Conservation (phyloP, 2,888 invertebrate species). For the Cryptus armator region DNA sequence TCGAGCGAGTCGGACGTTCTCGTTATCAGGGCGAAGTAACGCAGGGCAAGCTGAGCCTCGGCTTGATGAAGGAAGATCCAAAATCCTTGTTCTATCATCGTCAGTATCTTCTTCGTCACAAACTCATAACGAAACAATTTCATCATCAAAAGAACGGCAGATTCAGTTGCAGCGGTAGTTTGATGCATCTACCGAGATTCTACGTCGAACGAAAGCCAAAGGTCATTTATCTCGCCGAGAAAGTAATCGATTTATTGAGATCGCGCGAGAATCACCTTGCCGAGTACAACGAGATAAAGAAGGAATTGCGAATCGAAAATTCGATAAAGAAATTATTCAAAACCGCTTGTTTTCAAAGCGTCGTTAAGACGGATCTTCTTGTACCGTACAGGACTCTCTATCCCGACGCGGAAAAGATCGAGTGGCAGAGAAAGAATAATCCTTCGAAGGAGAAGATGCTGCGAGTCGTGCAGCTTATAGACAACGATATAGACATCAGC, state of each 20-base stretch:
- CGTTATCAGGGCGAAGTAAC: conserved; percentile 90
- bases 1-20: conserved; percentile 91
- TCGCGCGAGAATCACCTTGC: conserved; percentile 86
- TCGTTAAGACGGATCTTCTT: conserved; percentile 86
- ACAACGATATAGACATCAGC: conserved; percentile 86
- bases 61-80: conserved; percentile 86
- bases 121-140: conserved; percentile 88
- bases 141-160: conserved; percentile 86
- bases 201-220: conserved; percentile 87
- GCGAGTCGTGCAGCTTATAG: conserved; percentile 86
- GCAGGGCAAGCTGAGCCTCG: conserved; percentile 88
- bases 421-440: conserved; percentile 86
- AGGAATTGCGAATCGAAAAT: conserved; percentile 84
- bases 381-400: conserved; percentile 87
- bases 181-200: conserved; percentile 89
- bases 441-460: conserved; percentile 85
- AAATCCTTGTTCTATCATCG: conserved; percentile 89
- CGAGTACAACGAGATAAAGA: conserved; percentile 86
- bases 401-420: conserved; percentile 86
- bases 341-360: conserved; percentile 85
- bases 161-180: conserved; percentile 84
- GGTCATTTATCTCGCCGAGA: conserved; percentile 86
- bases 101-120: conserved; percentile 87
- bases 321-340: conserved; percentile 86
- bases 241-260: conserved; percentile 87